Percentiles rank a stretch among this genome's conserved stretches.
phyloP scores from a whole-genome alignment of 2,797 vertebrate genomes.

The Chaetophractus vellerosus region DNA sequence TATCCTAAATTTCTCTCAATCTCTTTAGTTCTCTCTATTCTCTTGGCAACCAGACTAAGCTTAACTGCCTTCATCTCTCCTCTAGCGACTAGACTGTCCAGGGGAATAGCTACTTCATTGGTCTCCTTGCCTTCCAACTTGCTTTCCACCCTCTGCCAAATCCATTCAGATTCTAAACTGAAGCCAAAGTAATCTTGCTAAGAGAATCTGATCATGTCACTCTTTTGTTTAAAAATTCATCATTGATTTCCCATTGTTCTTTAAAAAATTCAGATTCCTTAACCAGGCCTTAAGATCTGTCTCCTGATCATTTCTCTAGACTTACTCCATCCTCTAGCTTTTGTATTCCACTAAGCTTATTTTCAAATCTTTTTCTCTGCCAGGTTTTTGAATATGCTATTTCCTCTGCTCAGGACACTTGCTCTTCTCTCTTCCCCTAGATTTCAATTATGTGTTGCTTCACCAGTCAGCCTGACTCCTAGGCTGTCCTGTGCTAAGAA shows the following conservation, averaged over 20 bases:
- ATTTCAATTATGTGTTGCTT: neutral
- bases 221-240: neutral
- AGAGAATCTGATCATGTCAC: neutral
- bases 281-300: neutral
- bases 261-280: constrained; percentile 8
- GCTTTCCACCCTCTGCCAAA: neutral
- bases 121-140: neutral
- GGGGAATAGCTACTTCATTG: neutral
- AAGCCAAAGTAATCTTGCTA: neutral
- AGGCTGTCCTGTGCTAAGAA: neutral
- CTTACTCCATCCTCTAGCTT: neutral
- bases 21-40: neutral
- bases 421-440: neutral
- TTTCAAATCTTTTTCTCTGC: neutral
- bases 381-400: neutral
- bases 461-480: neutral
- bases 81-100: neutral
- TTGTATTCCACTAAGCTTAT: neutral
- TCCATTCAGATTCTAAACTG: neutral
- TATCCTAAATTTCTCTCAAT: neutral
- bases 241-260: neutral
- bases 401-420: neutral
- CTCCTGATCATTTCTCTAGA: neutral
- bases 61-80: neutral
- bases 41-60: neutral